A percentile compares a stretch with the other conserved stretches of the same genome.
phyloP scores from a whole-genome alignment of 2,797 vertebrate genomes.

The Fundulus diaphanus region DNA sequence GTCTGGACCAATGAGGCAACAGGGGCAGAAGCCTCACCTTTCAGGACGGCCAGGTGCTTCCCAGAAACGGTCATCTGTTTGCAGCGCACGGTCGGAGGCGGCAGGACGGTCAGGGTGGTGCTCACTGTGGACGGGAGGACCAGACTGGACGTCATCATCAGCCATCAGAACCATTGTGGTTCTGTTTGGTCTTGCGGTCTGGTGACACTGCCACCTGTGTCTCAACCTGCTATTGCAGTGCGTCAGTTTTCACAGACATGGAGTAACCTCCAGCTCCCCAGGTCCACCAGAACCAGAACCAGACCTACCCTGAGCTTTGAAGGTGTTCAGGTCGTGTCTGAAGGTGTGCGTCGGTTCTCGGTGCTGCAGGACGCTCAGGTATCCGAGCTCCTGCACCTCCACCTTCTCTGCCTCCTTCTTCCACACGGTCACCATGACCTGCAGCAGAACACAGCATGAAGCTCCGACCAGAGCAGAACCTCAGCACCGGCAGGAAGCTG shows the following conservation, averaged over 20 bases:
- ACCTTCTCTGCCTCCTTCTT: slow-evolving; percentile 88
- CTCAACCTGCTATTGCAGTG: not conserved
- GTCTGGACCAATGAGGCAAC: no score
- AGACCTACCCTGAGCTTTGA: slow-evolving; percentile 91
- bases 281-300: no score
- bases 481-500: not conserved
- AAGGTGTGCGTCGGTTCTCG: slow-evolving; percentile 90
- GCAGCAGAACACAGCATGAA: not conserved
- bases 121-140: slow-evolving; percentile 81
- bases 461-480: not conserved
- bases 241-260: not conserved
- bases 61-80: slow-evolving; percentile 93
- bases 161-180: not conserved
- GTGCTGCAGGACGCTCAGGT: slow-evolving; percentile 90
- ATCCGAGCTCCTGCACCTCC: slow-evolving; percentile 89
- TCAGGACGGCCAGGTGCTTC: slow-evolving; percentile 88
- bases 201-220: not conserved
- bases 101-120: slow-evolving; percentile 91
- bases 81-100: slow-evolving; percentile 89
- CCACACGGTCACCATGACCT: slow-evolving; percentile 95
- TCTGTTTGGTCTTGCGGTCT: not conserved
- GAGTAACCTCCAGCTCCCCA: no score
- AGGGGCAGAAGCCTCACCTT: slow-evolving; percentile 76
- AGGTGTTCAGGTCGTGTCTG: slow-evolving; percentile 90
- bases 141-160: not conserved